Evolutionary conservation across 2,888 invertebrate genomes (phyloP).

Genomic region (Phengaris arion): DNA sequence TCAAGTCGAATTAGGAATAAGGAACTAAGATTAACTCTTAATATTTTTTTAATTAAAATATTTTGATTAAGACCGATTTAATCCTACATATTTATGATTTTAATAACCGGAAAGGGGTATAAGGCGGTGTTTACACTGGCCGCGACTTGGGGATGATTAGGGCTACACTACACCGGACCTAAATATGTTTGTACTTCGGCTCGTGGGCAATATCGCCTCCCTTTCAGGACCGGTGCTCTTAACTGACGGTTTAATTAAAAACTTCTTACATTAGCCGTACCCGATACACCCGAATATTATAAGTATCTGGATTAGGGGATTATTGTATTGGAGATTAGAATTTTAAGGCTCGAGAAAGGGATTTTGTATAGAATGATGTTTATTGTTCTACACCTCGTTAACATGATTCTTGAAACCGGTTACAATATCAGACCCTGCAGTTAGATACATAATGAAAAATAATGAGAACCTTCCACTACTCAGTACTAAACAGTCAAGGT

Average conservation of each 20-base stretch:
- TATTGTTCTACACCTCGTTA: not conserved
- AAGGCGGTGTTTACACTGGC: slow-evolving; percentile 61
- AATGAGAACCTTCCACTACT: too few relatives aligned
- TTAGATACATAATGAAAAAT: too few relatives aligned
- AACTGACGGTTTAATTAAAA: slow-evolving; percentile 78
- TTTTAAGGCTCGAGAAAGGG: not conserved
- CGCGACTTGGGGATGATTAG: slow-evolving; percentile 67
- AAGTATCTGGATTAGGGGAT: slow-evolving; percentile 40
- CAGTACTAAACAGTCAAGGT: too few relatives aligned
- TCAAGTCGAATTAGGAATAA: not conserved
- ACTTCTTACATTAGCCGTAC: slow-evolving; percentile 77
- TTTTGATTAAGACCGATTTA: not conserved
- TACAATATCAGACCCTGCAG: too few relatives aligned
- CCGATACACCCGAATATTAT: slow-evolving; percentile 72
- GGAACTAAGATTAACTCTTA: not conserved
- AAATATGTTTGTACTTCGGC: slow-evolving; percentile 78
- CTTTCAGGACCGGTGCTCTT: slow-evolving; percentile 68
- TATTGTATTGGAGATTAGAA: slow-evolving; percentile 17
- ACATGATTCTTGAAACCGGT: not conserved
- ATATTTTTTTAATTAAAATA: slow-evolving; percentile 13
- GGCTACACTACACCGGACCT: slow-evolving; percentile 71
- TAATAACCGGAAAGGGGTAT: slow-evolving; percentile 62
- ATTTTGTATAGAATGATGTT: not conserved
- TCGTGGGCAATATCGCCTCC: slow-evolving; percentile 72
- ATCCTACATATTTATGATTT: slow-evolving; percentile 33